Evolutionary conservation across 2,797 vertebrate genomes (phyloP), one percentile per base, ranked within the genome.

Genomic region (Tarsius wallacei): DNA sequence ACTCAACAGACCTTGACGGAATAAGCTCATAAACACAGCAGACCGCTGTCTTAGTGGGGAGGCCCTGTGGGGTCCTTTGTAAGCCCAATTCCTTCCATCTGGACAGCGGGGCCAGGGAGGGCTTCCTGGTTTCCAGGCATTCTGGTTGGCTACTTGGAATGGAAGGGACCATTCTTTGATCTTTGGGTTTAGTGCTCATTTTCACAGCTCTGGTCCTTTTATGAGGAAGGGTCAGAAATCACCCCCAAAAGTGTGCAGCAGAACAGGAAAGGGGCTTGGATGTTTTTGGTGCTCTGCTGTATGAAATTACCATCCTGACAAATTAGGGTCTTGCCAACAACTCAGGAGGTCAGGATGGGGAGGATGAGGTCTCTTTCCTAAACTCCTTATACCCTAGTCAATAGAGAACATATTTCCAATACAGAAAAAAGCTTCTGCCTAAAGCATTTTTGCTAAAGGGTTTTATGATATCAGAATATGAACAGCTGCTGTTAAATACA

Each of bases 1-100:
- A 98, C 74, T 97, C 96, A 98, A 98, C 97, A 97, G 98, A 98
- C 94, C 98, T 91, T 97, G 97, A 98, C 91, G 71, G 95, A 93
- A 87, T 96, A 98, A 98, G 97, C 97, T 97, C 94, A 83, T 91
- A 96, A 95, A 91, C 86, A 94, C 95, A 91, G 84, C 77, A 77
- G 96, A 68, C 17, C 19, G 63, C 0, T 22, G 93, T 92, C 96
- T 98, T 95, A 80, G 86, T 64, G 77, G 84, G 26, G 77, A 95
- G 97, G 73, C 49, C 89, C 94, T 49, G 74, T 0, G n/a, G 87
- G 42, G 87, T 55, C 76, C 88, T 93, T 96, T 85, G 88, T 78
- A 73, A 83, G 7, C 0, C 36, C 10, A 47, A 64, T 26, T 96
- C 90, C 64, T 88, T 87, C 81, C 87, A 77, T 96, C 33, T 66